Evolutionary conservation across 2,888 invertebrate species (phyloP).

Genomic region (Hydrotaea cyrtoneurina): DNA sequence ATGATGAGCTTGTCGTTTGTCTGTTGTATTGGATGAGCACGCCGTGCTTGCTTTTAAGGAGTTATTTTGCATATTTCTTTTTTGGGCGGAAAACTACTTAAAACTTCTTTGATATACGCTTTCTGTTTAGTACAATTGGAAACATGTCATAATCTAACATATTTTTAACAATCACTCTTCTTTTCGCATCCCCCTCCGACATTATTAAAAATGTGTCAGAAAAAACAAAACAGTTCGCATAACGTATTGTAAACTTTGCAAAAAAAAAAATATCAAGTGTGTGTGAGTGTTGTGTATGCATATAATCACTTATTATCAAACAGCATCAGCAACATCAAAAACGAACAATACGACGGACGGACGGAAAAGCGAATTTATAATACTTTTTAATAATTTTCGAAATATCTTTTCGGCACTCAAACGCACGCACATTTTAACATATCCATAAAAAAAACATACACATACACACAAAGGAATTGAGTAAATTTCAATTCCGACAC

Average conservation of each 20-base stretch:
- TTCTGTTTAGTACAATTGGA: neutral
- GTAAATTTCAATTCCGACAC: constrained; percentile 5
- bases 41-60: neutral
- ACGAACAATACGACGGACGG: neutral
- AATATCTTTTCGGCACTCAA: constrained; percentile 5
- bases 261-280: neutral
- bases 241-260: neutral
- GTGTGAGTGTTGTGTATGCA: neutral
- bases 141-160: constrained; percentile 23
- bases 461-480: neutral
- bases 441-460: constrained; percentile 3
- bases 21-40: neutral
- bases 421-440: neutral
- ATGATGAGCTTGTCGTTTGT: no score
- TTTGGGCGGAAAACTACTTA: neutral
- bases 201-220: constrained; percentile 21
- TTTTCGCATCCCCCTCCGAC: neutral
- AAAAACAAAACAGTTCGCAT: constrained; percentile 4
- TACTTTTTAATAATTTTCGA: constrained; percentile 27
- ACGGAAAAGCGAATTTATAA: constrained; percentile 7
- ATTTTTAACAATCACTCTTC: constrained; percentile 1
- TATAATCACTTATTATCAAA: constrained; percentile 35
- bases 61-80: neutral
- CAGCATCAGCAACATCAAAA: neutral
- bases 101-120: constrained; percentile 25